Evolutionary conservation across 2,797 vertebrate species (phyloP), one percentile per base, ranked within the genome.

Genomic region (Acrocephalus scirpaceus): DNA sequence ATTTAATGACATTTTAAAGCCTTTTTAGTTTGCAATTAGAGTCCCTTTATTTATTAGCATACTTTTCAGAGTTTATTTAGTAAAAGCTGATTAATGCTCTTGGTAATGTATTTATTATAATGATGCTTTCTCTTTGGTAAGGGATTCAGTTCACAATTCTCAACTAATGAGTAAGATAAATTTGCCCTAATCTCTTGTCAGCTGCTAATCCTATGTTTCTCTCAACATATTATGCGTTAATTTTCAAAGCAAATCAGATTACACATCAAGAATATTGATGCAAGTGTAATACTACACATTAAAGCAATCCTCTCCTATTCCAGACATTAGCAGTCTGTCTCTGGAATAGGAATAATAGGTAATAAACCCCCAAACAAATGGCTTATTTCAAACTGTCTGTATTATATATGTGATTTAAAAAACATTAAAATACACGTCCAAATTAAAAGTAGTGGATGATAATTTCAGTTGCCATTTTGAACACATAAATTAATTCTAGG

Each of bases 181-280:
- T 87, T 76, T 47, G 57, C 47, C 61, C 48, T 96, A 89, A 92
- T 93, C 50, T 75, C 61, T 85, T 92, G 78, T 92, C 61, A 80
- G 27, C 58, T 83, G n/a, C 74, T 93, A 94, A 94, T 85, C 38
- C 57, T 89, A 13, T 77, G 69, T 82, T 96, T 92, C 30, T 83
- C 65, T 90, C 78, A 83, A 65, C 16, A 38, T n/a, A 86, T 72
- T 86, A 75, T 25, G 69, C 19, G 10, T 40, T 92, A 76, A 80
- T 77, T 93, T 93, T 86, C 61, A 80, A 92, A 93, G 27, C 82
- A 64, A 92, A 94, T 67, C 42, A 89, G 75, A 89, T 85, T 82
- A 82, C 50, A 87, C 17, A 74, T 77, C 47, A 80, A 73, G 38
- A 89, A 85, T 80, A 65, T 20, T 56, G 78, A 86, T 72, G 75